Percentiles rank a stretch among this genome's conserved stretches.
phyloP scores from a whole-genome alignment of 2,888 invertebrate genomes.

The Rhingia rostrata region DNA sequence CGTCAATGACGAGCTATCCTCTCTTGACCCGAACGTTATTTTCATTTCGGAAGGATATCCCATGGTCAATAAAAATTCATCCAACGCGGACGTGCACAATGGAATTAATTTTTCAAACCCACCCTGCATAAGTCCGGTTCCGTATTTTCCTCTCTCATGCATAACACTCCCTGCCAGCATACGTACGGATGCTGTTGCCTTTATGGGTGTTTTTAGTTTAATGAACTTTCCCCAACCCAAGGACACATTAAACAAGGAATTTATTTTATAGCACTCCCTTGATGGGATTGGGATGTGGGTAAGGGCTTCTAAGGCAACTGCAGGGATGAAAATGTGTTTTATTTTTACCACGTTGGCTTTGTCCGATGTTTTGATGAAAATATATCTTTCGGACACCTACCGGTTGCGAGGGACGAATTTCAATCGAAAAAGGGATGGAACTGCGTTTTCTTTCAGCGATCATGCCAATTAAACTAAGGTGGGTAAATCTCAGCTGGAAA shows the following conservation, averaged over 20 bases:
- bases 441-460: too few relatives aligned
- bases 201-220: conserved; percentile 49
- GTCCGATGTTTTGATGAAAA: not conserved
- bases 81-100: conserved; percentile 1
- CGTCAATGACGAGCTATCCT: conserved; percentile 15
- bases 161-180: not conserved
- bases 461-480: too few relatives aligned
- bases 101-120: conserved; percentile 7
- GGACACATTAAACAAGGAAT: conserved; percentile 33
- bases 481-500: too few relatives aligned
- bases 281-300: not conserved
- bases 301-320: not conserved
- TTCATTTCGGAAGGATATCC: conserved; percentile 5
- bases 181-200: conserved; percentile 22
- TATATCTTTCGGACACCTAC: not conserved
- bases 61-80: conserved; percentile 40
- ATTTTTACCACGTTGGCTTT: too few relatives aligned
- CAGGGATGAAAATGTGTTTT: too few relatives aligned
- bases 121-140: too few relatives aligned
- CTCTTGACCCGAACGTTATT: conserved; percentile 53
- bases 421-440: too few relatives aligned
- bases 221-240: conserved; percentile 39
- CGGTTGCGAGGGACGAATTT: not conserved
- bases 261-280: conserved; percentile 31
- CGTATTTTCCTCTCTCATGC: conserved; percentile 9